Evolutionary conservation across 2,888 invertebrate species (phyloP).

Genomic region (Meiosimyza platycephala): DNA sequence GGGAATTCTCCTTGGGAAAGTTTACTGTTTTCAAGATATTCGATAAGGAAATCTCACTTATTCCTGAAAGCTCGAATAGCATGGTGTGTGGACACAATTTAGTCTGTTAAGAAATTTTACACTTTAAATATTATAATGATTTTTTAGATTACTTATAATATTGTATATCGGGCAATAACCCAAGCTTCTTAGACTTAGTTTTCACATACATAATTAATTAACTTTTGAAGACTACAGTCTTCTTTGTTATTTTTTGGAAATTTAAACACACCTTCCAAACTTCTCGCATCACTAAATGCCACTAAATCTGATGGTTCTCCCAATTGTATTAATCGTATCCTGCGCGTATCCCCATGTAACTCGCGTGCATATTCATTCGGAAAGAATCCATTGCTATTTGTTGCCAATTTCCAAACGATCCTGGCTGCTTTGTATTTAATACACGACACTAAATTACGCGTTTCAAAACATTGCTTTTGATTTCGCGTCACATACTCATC

Average conservation of each 20-base stretch:
- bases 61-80: too few relatives aligned
- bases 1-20: too few relatives aligned
- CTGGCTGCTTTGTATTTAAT: constrained; percentile 63
- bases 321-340: constrained; percentile 59
- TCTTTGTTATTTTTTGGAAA: not conserved
- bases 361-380: constrained; percentile 59
- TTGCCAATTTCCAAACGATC: constrained; percentile 62
- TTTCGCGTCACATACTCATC: constrained; percentile 61
- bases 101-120: too few relatives aligned
- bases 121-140: too few relatives aligned
- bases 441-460: constrained; percentile 60
- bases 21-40: too few relatives aligned
- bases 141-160: too few relatives aligned
- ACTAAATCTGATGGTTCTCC: constrained; percentile 57
- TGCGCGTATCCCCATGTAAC: constrained; percentile 48
- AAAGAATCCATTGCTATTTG: constrained; percentile 62
- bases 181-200: too few relatives aligned
- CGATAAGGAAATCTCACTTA: too few relatives aligned
- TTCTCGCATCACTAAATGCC: constrained; percentile 60
- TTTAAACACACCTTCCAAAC: constrained; percentile 57
- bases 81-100: too few relatives aligned
- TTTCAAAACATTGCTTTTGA: constrained; percentile 60
- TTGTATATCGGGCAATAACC: too few relatives aligned
- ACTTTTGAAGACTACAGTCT: not conserved
- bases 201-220: too few relatives aligned